Conservation (phyloP, 2,113 vertebrate species). For the Limnothrissa miodon region DNA sequence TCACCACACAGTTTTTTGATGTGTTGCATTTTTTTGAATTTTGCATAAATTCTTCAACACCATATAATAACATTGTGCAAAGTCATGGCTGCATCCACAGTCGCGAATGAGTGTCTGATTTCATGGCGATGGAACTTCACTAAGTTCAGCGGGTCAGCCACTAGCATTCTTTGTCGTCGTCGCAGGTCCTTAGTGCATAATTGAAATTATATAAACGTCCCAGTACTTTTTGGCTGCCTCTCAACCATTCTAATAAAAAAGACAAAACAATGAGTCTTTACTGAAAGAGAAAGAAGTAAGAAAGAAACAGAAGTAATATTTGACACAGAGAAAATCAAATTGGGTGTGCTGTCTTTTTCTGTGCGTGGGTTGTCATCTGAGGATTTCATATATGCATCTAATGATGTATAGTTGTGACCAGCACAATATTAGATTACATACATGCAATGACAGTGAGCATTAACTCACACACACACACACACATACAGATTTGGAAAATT, state of each 20-base stretch:
- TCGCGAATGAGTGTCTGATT: slow-evolving; percentile 49
- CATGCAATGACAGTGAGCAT: not conserved
- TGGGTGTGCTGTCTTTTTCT: not conserved
- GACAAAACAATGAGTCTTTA: not conserved
- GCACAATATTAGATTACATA: not conserved
- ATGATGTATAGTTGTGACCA: not conserved
- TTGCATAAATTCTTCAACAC: slow-evolving; percentile 74
- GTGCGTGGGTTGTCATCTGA: not conserved
- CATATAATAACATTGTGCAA: slow-evolving; percentile 76
- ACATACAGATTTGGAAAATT: not conserved
- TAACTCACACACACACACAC: not conserved
- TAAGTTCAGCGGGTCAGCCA: slow-evolving; percentile 43
- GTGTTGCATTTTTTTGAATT: slow-evolving; percentile 64
- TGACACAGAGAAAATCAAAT: not conserved
- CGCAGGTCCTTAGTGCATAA: slow-evolving; percentile 71
- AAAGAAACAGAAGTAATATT: not conserved
- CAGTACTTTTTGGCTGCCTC: slow-evolving; percentile 44
- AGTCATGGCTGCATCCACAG: slow-evolving; percentile 70
- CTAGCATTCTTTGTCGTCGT: slow-evolving; percentile 40
- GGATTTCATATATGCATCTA: not conserved
- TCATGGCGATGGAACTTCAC: slow-evolving; percentile 53
- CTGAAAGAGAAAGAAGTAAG: not conserved
- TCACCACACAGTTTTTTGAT: slow-evolving; percentile 45
- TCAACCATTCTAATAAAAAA: slow-evolving; percentile 46
- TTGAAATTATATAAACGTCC: slow-evolving; percentile 61